Evolutionary conservation across 1,140 invertebrate species (phyloP).

Genomic region (Lithobius niger): DNA sequence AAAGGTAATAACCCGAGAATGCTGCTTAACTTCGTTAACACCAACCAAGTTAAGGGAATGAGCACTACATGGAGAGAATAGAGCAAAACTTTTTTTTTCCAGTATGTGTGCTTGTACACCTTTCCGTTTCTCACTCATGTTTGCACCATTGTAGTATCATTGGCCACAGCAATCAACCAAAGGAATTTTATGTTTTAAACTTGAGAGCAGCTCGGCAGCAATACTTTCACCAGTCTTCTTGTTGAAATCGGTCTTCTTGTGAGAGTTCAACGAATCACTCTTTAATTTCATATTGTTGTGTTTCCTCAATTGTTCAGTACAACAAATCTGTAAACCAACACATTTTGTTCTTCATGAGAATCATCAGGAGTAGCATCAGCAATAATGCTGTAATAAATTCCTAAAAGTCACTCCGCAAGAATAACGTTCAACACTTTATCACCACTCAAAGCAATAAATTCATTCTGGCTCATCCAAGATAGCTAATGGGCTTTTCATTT

Average conservation of each 20-base stretch:
- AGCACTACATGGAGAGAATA: conserved; percentile 20
- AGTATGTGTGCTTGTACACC: conserved; percentile 19
- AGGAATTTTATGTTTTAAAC: not conserved
- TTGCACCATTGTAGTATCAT: conserved; percentile 22
- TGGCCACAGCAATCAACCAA: conserved; percentile 13
- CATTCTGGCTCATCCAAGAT: not conserved
- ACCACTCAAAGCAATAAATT: not conserved
- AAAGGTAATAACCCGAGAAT: not conserved
- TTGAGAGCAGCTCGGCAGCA: too few species aligned
- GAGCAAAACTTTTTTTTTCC: conserved; percentile 16
- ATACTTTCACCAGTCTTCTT: not conserved
- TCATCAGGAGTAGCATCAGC: not conserved
- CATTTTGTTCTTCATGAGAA: conserved; percentile 5
- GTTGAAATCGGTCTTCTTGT: too few species aligned
- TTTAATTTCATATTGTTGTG: not conserved
- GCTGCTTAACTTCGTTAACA: not conserved
- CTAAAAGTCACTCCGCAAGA: not conserved
- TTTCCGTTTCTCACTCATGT: conserved; percentile 20
- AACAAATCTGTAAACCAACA: not conserved
- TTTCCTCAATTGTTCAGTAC: not conserved
- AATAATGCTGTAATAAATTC: not conserved
- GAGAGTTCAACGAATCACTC: not conserved
- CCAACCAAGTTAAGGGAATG: conserved; percentile 19
- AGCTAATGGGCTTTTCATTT: not conserved
- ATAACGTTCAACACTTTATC: not conserved